A percentile compares a stretch with the other conserved stretches of the same genome.
Conservation (phyloP, 2,888 invertebrate species). For the Rhodophaea formosa region DNA sequence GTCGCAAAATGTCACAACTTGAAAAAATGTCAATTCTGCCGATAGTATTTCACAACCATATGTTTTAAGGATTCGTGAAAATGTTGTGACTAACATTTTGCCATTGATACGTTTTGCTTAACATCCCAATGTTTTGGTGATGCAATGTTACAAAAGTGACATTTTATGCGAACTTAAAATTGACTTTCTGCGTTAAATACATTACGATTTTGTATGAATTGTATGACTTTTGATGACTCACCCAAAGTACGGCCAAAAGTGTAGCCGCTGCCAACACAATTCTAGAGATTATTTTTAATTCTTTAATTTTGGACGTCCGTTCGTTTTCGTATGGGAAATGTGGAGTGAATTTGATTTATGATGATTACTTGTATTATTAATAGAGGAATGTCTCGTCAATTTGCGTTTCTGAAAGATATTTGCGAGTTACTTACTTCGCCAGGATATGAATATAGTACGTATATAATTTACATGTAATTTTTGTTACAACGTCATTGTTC, state of each 20-base stretch:
- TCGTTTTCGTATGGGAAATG: not conserved
- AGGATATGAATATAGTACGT: not conserved
- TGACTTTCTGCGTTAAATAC: too few species aligned
- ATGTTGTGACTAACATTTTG: too few species aligned
- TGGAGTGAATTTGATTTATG: not conserved
- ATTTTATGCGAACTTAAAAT: too few species aligned
- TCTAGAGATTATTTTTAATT: conserved; percentile 1
- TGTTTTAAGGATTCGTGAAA: too few species aligned
- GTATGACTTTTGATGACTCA: conserved; percentile 5
- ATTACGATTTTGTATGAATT: not conserved
- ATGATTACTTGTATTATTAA: not conserved
- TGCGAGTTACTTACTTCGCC: not conserved
- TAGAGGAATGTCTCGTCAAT: not conserved
- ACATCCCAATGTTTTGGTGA: too few species aligned
- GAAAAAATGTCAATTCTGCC: too few species aligned
- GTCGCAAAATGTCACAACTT: too few species aligned
- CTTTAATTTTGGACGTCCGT: not conserved
- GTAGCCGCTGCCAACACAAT: conserved; percentile 7
- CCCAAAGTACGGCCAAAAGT: not conserved
- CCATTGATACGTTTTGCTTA: too few species aligned
- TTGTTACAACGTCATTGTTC: too few species aligned
- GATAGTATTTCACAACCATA: too few species aligned
- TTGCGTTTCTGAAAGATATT: not conserved
- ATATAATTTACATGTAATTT: too few species aligned
- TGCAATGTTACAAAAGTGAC: too few species aligned